A percentile compares a stretch with the other conserved stretches of the same genome.
These are phyloP conservation scores for Pyrocoelia pectoralis DNA, from an alignment of 2,888 invertebrate genomes.

Conservation along the genomic window DNA sequence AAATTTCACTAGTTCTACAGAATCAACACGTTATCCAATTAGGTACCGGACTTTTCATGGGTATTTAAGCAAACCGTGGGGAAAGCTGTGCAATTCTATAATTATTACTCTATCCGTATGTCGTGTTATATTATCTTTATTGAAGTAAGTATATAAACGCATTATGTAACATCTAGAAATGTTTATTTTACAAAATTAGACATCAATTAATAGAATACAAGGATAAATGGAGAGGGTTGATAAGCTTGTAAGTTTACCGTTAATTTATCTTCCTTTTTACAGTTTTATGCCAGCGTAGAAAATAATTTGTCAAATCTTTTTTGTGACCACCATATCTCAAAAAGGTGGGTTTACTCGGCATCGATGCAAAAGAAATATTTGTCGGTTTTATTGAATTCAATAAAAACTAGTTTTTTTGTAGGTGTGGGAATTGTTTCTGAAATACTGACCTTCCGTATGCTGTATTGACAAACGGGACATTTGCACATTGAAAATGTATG, in stretches of 20 bases:
- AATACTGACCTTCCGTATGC: too few species aligned
- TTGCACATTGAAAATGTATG: too few species aligned
- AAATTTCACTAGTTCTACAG: too few species aligned
- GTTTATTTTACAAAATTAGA: neutral
- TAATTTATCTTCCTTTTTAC: neutral
- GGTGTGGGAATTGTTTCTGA: neutral
- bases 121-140: too few species aligned
- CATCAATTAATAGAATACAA: neutral
- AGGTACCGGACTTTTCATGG: too few species aligned
- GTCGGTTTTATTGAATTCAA: neutral
- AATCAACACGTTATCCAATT: too few species aligned
- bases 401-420: neutral
- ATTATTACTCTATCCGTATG: too few species aligned
- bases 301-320: slow-evolving; percentile 1
- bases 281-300: neutral
- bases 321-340: neutral
- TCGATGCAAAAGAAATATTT: neutral
- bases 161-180: neutral
- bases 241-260: neutral
- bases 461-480: too few species aligned
- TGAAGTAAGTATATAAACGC: too few species aligned
- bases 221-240: neutral
- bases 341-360: neutral
- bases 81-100: too few species aligned
- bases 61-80: too few species aligned